Evolutionary conservation across 2,797 vertebrate species (phyloP), one percentile per base, ranked within the genome.

Genomic region (Pangasius mekongensis): DNA sequence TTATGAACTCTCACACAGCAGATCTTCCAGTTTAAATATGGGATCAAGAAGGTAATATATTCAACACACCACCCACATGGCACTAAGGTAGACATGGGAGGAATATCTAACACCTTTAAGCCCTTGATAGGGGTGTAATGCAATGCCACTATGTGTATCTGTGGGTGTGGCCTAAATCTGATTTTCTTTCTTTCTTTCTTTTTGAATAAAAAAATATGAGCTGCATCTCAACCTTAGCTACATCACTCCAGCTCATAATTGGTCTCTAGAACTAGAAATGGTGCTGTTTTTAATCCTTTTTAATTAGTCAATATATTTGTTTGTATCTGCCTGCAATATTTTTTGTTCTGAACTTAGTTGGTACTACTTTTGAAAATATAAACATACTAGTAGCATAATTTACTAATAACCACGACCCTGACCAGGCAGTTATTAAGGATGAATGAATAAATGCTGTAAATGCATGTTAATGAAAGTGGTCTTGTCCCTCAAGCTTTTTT

Each of bases 1-100:
- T 89, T 92, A 91, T 91, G 90, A 91, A 92, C 91, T 92, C 89
- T 92, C 83, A 91, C 67, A 24, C 56, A 52, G 87, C 88, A 87
- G 90, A 93, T 92, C 91, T 90, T 87, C 43, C 20, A 47, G 64
- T 62, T 66, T 87, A 67, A 88, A 86, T 64, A 81, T 49, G 33
- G 49, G 30, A 89, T 88, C 73, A 90, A 86, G 86, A 90, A 93
- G 87, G 80, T 56, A 62, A 89, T 92, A 93, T 94, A 83, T 89
- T 83, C 39, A 67, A 64, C 90, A 89, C 89, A 90, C 62, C 89
- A 90, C 62, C 27, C 43, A 69, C 83, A 67, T 47, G 30, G 47
- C 13, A 16, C 6, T 14, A 47, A 30, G 24, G 36, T 49, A 64
- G 39, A 47, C 47, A 64, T 9, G 6, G 24, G 36, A 47, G 60